Percentiles rank a stretch among this genome's conserved stretches.
These are phyloP conservation scores for Episyrphus balteatus DNA, from an alignment of 1,140 invertebrate genomes.

Conservation along the genomic window DNA sequence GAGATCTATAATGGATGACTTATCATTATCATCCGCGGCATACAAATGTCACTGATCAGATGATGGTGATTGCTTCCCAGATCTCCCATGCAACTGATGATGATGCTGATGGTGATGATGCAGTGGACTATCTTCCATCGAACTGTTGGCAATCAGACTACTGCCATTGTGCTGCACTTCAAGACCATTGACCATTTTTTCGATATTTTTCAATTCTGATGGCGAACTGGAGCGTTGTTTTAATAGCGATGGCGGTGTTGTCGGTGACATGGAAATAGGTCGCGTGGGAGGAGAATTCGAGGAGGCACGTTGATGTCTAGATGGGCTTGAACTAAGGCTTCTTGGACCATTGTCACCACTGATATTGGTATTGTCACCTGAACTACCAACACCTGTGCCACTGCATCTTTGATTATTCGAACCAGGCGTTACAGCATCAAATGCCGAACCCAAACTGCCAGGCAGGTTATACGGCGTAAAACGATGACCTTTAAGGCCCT, in stretches of 20 bases:
- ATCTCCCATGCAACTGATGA: slow-evolving; percentile 6
- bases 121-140: slow-evolving; percentile 6
- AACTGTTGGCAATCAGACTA: not conserved
- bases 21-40: slow-evolving; percentile 21
- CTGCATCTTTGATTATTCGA: slow-evolving; percentile 34
- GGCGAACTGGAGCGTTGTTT: slow-evolving; percentile 41
- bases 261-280: slow-evolving; percentile 41
- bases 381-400: slow-evolving; percentile 10
- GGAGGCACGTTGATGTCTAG: slow-evolving; percentile 40
- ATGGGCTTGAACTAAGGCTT: slow-evolving; percentile 56
- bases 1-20: slow-evolving; percentile 32
- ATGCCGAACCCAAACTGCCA: slow-evolving; percentile 58
- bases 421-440: slow-evolving; percentile 71
- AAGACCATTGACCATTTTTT: slow-evolving; percentile 92
- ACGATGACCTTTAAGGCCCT: slow-evolving; percentile 42
- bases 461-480: slow-evolving; percentile 79
- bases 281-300: slow-evolving; percentile 45
- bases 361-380: slow-evolving; percentile 7
- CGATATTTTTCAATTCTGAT: slow-evolving; percentile 82
- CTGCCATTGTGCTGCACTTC: slow-evolving; percentile 53
- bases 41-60: slow-evolving; percentile 36
- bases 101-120: slow-evolving; percentile 13
- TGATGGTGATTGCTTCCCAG: slow-evolving; percentile 11
- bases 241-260: slow-evolving; percentile 37
- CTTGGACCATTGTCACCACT: slow-evolving; percentile 38